These are phyloP conservation scores for Nomada fucata DNA, from an alignment of 2,888 invertebrate species.

Conservation along the genomic window DNA sequence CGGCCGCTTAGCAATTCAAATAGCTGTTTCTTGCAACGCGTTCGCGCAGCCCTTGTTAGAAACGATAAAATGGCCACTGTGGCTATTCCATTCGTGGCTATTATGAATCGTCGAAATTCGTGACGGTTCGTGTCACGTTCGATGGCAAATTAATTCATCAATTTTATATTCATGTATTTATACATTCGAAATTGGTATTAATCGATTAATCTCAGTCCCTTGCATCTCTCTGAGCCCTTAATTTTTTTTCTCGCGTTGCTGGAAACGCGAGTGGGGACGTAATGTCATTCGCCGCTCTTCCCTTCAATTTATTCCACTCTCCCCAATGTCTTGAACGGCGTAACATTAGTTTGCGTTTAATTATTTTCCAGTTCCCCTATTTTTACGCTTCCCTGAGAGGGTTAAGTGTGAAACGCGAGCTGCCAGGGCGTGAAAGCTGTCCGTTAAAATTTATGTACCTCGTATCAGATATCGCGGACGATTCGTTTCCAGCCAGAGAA, in stretches of 20 bases:
- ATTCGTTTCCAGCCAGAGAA: neutral
- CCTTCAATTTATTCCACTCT: slow-evolving; percentile 1
- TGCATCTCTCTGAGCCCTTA: neutral
- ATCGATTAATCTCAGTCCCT: neutral
- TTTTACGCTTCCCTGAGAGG: neutral
- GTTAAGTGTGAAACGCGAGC: too few relatives aligned
- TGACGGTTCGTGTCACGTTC: too few relatives aligned
- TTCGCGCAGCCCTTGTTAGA: slow-evolving; percentile 33
- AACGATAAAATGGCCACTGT: slow-evolving; percentile 38
- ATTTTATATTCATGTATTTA: too few relatives aligned
- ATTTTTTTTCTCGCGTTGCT: slow-evolving; percentile 18
- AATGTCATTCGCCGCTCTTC: slow-evolving; percentile 20
- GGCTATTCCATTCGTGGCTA: too few relatives aligned
- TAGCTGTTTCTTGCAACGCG: slow-evolving; percentile 33
- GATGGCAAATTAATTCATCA: too few relatives aligned
- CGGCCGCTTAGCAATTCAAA: slow-evolving; percentile 63
- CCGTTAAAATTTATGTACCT: neutral
- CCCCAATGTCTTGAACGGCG: neutral
- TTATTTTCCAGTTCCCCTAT: too few relatives aligned
- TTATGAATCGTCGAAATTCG: too few relatives aligned
- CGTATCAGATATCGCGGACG: neutral
- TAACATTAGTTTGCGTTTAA: too few relatives aligned
- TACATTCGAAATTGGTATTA: slow-evolving; percentile 7
- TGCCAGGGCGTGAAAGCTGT: too few relatives aligned
- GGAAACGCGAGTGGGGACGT: slow-evolving; percentile 2